These are phyloP conservation scores for Chauna torquata DNA, from an alignment of 2,113 vertebrate species.

Conservation along the genomic window DNA sequence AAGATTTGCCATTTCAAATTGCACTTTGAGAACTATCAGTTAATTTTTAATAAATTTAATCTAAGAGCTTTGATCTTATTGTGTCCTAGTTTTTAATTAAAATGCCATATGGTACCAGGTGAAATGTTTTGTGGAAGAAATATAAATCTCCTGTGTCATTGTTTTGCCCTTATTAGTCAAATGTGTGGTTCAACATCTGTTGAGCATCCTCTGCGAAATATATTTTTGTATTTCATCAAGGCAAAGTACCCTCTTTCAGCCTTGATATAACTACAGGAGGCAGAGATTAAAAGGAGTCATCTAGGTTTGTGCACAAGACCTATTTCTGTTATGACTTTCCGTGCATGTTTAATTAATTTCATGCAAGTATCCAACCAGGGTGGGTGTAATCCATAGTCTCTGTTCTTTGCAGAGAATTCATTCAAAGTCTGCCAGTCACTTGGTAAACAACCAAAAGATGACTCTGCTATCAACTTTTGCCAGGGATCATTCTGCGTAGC, in stretches of 20 bases:
- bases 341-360: background rate
- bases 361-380: background rate
- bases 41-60: conserved; percentile 10
- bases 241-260: background rate
- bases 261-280: background rate
- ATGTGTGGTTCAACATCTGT: background rate
- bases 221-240: background rate
- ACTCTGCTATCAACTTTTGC: background rate
- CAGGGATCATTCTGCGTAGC: background rate
- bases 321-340: background rate
- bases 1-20: background rate
- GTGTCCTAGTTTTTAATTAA: conserved; percentile 26
- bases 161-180: conserved; percentile 29
- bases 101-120: conserved; percentile 14
- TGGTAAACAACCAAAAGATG: background rate
- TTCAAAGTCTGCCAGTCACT: background rate
- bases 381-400: background rate
- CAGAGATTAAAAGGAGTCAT: background rate
- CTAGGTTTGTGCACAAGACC: background rate
- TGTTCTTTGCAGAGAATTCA: background rate
- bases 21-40: background rate
- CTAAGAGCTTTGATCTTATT: background rate
- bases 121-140: conserved; percentile 17
- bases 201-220: background rate
- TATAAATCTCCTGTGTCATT: background rate